Evolutionary conservation across 2,888 invertebrate species (phyloP), one percentile per base, ranked within the genome.

Genomic region (Melanostoma mellinum): DNA sequence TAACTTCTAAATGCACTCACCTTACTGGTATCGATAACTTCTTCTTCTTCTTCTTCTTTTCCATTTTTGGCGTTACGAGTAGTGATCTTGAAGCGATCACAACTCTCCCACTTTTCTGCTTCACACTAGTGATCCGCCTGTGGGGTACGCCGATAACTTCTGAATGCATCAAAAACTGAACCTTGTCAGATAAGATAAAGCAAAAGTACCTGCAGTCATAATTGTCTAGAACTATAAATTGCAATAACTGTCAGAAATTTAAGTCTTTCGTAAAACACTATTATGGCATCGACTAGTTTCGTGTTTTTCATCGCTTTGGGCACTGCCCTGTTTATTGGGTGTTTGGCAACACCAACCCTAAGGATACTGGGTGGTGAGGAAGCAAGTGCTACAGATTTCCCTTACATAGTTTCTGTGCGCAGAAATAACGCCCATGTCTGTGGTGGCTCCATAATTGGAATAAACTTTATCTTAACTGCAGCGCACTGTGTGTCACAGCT

Each of bases 351-450:
- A 38, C 86, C 87, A 3, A 63, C 81, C 44, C 58, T 65, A 6
- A 85, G 89, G 38, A 90, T 90, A 55, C 48, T 87, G 73, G 90
- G 89, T 52, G 92, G 92, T 2, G 84, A 80, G 2, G 88, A 90
- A 65, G 91, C 90, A 1, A 52, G 4, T 0, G 68, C 86, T 32
- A 87, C 85, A 2, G 87, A 85, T 68, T 90, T 89, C 60, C 89
- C 91, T 2, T 88, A 89, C 84, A 89, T 89, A 63, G 88, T 88
- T 5, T 92, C 92, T 0, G 79, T 91, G 33, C 88, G 90, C 10
- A 78, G 88, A 53, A 87, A 89, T 56, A 86, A 86, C 30, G 86
- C 85, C 2, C 89, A 90, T 76, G 84, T 86, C 1, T 91, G 91
- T 61, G 90, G 91, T 8, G 91, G 87, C 6, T 87, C 80, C 63